Percentiles rank a stretch among this genome's conserved stretches.
Conservation (phyloP, 1,140 invertebrate genomes). For the Plodia interpunctella region DNA sequence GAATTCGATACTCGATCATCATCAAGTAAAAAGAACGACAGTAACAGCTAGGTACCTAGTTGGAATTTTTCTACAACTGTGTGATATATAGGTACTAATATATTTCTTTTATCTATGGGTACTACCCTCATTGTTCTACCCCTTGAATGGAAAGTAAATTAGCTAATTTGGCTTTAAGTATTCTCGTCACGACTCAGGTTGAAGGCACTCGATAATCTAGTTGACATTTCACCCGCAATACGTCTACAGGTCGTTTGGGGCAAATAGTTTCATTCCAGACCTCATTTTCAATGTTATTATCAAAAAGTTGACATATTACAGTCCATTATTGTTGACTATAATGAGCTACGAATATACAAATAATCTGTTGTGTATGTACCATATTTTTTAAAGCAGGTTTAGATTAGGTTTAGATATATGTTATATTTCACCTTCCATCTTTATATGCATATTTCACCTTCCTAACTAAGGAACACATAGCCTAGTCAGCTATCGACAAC, state of each 20-base stretch:
- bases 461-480: no score
- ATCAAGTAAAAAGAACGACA: no score
- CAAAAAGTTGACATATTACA: neutral
- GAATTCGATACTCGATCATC: no score
- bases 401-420: no score
- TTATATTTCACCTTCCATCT: no score
- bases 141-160: constrained; percentile 20
- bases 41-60: no score
- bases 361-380: no score
- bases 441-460: no score
- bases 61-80: neutral
- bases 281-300: neutral
- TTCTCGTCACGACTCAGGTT: constrained; percentile 22
- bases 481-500: no score
- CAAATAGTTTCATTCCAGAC: constrained; percentile 15
- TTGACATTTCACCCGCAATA: constrained; percentile 41
- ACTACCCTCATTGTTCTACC: neutral
- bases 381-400: no score
- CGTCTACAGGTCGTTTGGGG: constrained; percentile 52
- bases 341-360: no score
- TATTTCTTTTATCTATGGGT: no score
- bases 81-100: neutral
- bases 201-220: constrained; percentile 48
- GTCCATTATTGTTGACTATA: neutral
- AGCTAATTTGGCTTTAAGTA: constrained; percentile 19